phyloP scores from a whole-genome alignment of 1,140 invertebrate genomes.

The Lepidostoma basale region DNA sequence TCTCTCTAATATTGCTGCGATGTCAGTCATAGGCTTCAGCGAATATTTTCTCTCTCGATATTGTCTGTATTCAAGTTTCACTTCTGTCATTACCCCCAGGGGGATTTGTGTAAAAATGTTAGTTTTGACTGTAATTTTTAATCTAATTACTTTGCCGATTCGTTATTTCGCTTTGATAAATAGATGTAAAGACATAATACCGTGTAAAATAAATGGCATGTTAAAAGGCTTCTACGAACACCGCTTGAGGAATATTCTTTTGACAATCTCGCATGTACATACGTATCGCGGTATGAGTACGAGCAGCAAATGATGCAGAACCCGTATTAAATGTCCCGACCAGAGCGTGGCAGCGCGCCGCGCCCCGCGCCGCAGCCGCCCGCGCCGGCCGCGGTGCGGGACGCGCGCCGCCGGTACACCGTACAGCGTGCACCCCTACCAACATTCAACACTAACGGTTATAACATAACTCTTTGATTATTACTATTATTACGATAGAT shows the following conservation, averaged over 20 bases:
- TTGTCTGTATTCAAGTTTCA: conserved; percentile 30
- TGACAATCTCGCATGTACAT: conserved; percentile 45
- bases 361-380: not conserved
- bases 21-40: conserved; percentile 45
- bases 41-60: conserved; percentile 39
- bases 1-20: conserved; percentile 42
- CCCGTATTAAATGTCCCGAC: conserved; percentile 41
- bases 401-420: not conserved
- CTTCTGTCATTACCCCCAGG: not conserved
- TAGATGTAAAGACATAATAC: conserved; percentile 30
- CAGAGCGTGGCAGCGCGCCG: not conserved
- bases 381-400: not conserved
- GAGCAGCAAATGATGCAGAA: conserved; percentile 29
- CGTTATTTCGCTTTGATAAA: conserved; percentile 28
- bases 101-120: conserved; percentile 28
- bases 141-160: conserved; percentile 23
- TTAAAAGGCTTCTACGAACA: conserved; percentile 40
- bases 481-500: conserved; percentile 46
- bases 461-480: conserved; percentile 46
- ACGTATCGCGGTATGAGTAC: conserved; percentile 38
- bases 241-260: conserved; percentile 41
- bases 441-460: conserved; percentile 40
- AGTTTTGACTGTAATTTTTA: conserved; percentile 28
- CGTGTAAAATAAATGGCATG: conserved; percentile 40
- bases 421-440: conserved; percentile 39